Conservation (phyloP, 2,888 invertebrate genomes). For the Agrotis exclamationis region DNA sequence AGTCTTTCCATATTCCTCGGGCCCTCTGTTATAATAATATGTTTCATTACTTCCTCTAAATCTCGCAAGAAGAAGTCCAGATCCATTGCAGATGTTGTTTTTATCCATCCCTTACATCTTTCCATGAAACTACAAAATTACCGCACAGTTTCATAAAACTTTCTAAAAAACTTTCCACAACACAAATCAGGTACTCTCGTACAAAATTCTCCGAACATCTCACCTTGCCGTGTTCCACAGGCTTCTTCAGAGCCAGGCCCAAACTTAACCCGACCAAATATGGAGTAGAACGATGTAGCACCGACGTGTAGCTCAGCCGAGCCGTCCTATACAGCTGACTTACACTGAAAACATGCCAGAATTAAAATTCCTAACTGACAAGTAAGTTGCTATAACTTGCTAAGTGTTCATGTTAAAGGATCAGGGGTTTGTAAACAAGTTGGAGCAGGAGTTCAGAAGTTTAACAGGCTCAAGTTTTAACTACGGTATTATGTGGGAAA, state of each 20-base stretch:
- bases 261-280: constrained; percentile 92
- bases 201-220: background rate
- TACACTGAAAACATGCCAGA: constrained; percentile 85
- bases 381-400: constrained; percentile 51
- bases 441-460: constrained; percentile 49
- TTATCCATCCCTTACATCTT: too few relatives aligned
- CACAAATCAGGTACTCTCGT: background rate
- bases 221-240: constrained; percentile 82
- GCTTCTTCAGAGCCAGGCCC: constrained; percentile 90
- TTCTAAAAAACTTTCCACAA: background rate
- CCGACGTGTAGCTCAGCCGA: constrained; percentile 92
- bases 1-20: too few relatives aligned
- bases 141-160: background rate
- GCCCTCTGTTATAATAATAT: too few relatives aligned
- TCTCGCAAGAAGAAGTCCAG: too few relatives aligned
- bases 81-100: too few relatives aligned
- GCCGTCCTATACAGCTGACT: constrained; percentile 93
- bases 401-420: constrained; percentile 61
- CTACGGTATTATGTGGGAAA: constrained; percentile 36
- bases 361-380: constrained; percentile 64
- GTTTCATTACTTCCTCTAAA: too few relatives aligned
- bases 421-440: constrained; percentile 57
- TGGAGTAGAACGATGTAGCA: constrained; percentile 92
- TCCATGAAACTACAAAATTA: background rate
- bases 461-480: constrained; percentile 53